Conservation (phyloP, 2,797 vertebrate species). For the Lithobates sylvaticus region DNA sequence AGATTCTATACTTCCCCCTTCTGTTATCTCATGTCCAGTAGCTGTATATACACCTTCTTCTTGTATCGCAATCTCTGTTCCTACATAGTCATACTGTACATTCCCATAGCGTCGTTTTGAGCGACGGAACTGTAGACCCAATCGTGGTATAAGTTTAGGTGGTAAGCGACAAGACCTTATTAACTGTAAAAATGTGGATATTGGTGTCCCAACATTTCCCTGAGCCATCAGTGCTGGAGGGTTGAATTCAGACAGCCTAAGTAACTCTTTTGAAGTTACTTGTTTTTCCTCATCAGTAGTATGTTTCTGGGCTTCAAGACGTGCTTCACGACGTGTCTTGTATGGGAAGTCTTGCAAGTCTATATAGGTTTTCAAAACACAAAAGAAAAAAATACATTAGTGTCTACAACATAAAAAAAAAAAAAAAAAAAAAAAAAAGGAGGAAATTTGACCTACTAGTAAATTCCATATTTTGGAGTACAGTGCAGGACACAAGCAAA, state of each 20-base stretch:
- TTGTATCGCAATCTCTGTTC: conserved; percentile 71
- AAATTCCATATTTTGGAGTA: too few species aligned
- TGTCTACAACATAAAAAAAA: too few species aligned
- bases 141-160: conserved; percentile 84
- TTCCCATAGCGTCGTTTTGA: conserved; percentile 89
- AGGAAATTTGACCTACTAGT: too few species aligned
- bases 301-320: conserved; percentile 62
- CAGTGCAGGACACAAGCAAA: too few species aligned
- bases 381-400: background rate
- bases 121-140: conserved; percentile 89
- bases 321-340: conserved; percentile 77
- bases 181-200: conserved; percentile 88
- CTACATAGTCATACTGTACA: conserved; percentile 86
- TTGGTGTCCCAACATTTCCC: conserved; percentile 92
- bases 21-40: conserved; percentile 78
- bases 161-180: conserved; percentile 92
- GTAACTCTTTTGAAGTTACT: conserved; percentile 81
- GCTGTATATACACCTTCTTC: conserved; percentile 88
- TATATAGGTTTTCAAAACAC: conserved; percentile 64
- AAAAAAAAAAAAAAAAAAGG: background rate
- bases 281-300: conserved; percentile 66
- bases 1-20: conserved; percentile 24
- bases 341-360: conserved; percentile 75
- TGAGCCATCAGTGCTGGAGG: conserved; percentile 90
- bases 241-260: conserved; percentile 86